A percentile compares a stretch with the other conserved stretches of the same genome.
phyloP scores from a whole-genome alignment of 1,140 invertebrate genomes.

The Leptopilina clavipes region DNA sequence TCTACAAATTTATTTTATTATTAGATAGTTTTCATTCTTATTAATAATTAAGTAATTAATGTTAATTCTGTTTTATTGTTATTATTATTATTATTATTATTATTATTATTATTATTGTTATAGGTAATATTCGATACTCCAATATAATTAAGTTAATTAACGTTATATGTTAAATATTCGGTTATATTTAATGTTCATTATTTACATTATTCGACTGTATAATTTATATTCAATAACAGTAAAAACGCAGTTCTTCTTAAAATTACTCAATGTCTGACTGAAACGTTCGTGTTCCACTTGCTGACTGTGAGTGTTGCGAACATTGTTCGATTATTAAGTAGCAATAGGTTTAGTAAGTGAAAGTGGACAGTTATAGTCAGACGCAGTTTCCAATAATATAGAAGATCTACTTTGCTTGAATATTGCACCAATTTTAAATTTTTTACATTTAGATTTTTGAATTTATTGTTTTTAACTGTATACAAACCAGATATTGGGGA shows the following conservation, averaged over 20 bases:
- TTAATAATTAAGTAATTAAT: too few species aligned
- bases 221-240: neutral
- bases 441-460: neutral
- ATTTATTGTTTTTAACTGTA: too few species aligned
- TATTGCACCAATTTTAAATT: neutral
- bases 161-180: too few species aligned
- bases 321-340: neutral
- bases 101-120: conserved; percentile 6
- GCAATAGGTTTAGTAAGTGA: neutral
- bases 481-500: too few species aligned
- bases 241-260: neutral
- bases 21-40: too few species aligned
- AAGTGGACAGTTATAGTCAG: conserved; percentile 8
- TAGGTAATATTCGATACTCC: too few species aligned
- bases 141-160: too few species aligned
- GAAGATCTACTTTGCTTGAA: neutral
- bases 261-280: neutral
- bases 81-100: conserved; percentile 10
- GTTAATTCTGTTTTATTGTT: too few species aligned
- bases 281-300: neutral
- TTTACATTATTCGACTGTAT: too few species aligned
- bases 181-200: too few species aligned
- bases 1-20: neutral
- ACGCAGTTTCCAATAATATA: neutral
- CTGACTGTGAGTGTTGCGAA: neutral